Percentiles rank a stretch among this genome's conserved stretches.
Conservation (phyloP, 2,113 vertebrate species). For the Sterrhoptilus dennistouni region DNA sequence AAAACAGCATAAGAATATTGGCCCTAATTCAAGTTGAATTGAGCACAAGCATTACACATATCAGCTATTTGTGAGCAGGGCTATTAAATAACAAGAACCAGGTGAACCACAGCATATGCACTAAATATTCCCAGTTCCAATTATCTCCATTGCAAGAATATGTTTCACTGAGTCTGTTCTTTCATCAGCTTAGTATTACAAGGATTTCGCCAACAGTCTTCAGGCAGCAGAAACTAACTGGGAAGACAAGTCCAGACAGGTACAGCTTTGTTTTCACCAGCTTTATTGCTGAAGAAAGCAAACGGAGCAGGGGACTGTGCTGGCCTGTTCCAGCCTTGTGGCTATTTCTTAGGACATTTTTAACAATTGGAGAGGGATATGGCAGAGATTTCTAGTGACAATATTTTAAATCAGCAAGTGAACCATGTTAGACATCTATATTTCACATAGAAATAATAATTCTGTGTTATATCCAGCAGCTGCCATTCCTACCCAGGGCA, state of each 20-base stretch:
- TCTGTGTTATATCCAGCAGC: background rate
- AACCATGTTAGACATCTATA: background rate
- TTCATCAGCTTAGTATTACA: background rate
- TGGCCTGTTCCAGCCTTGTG: background rate
- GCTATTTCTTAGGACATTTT: background rate
- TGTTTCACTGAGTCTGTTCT: background rate
- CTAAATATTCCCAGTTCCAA: background rate
- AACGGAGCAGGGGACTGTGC: background rate
- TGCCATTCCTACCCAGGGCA: background rate
- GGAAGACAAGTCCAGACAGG: background rate
- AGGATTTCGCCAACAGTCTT: background rate
- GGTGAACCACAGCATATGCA: background rate
- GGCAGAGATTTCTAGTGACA: background rate
- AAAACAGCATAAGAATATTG: constrained; percentile 1
- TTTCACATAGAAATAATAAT: background rate
- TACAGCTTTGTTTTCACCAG: background rate
- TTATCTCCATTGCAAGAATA: background rate
- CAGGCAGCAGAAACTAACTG: background rate
- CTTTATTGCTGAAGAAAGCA: background rate
- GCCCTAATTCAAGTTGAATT: background rate
- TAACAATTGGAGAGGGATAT: background rate
- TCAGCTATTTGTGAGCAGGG: background rate
- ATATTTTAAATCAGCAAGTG: background rate
- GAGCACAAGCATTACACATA: background rate
- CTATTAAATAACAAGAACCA: background rate